These are phyloP conservation scores for Crenuchus spilurus DNA, from an alignment of 2,797 vertebrate genomes.

Conservation along the genomic window DNA sequence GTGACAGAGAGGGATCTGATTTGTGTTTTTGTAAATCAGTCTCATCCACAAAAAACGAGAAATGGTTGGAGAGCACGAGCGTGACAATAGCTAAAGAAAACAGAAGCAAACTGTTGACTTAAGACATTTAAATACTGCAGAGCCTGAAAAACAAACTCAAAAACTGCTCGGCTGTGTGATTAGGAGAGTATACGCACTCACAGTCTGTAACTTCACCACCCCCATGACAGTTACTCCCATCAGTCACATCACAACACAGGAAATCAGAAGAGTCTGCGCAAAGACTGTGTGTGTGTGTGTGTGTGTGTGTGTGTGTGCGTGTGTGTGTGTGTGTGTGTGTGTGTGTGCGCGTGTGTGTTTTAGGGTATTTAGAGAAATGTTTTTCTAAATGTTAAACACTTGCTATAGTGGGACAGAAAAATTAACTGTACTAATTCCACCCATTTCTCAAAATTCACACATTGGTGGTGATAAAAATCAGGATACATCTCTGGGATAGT, in stretches of 20 bases:
- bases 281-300: background rate
- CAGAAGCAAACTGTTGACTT: conserved; percentile 59
- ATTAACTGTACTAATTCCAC: no score
- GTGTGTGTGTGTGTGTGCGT: background rate
- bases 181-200: background rate
- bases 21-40: conserved; percentile 78
- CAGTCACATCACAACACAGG: background rate
- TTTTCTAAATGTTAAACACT: no score
- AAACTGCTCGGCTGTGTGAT: background rate
- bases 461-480: no score
- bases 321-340: no score
- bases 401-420: no score
- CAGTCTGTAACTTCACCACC: conserved; percentile 40
- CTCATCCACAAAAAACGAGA: conserved; percentile 55
- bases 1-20: conserved; percentile 65
- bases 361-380: no score
- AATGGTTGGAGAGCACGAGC: conserved; percentile 51
- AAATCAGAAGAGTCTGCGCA: background rate
- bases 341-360: no score
- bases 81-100: conserved; percentile 75
- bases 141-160: conserved; percentile 37
- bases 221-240: conserved; percentile 49
- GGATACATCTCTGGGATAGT: no score
- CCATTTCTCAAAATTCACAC: no score
- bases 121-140: conserved; percentile 59